phyloP scores from a whole-genome alignment of 2,113 vertebrate genomes.

The Oreochromis aureus region DNA sequence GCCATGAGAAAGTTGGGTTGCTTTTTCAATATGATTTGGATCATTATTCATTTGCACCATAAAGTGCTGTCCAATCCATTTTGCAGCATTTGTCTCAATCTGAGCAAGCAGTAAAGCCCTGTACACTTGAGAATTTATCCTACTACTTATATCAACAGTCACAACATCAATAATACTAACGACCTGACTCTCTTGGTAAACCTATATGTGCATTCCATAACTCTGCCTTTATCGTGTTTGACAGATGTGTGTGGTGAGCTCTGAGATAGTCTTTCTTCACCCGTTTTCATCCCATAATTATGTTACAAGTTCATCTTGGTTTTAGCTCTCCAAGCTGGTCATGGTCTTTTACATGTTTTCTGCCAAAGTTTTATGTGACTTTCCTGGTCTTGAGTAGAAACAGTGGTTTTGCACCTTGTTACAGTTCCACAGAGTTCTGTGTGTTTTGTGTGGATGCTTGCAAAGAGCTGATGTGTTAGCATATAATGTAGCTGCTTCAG shows the following conservation, averaged over 20 bases:
- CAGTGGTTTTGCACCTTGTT: neutral
- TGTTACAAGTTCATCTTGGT: neutral
- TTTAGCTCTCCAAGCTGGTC: neutral
- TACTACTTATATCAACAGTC: neutral
- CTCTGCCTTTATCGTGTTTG: neutral
- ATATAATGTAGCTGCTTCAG: neutral
- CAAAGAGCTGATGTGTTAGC: neutral
- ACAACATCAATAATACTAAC: neutral
- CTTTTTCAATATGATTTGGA: neutral
- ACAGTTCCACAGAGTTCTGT: neutral
- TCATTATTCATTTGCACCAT: neutral
- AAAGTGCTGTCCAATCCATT: neutral
- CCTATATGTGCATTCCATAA: neutral
- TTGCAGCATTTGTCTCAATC: neutral
- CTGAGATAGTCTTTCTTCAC: neutral
- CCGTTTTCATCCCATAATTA: neutral
- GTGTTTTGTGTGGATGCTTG: neutral
- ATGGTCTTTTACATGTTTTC: neutral
- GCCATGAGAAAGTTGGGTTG: neutral
- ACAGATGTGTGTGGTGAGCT: neutral
- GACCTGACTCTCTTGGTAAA: neutral
- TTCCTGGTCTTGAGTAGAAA: neutral
- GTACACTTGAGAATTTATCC: neutral
- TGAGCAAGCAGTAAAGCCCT: neutral
- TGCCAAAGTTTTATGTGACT: neutral